Base-by-base conservation (phyloP, 2,113 vertebrate genomes). In the Camelus bactrianus region DNA sequence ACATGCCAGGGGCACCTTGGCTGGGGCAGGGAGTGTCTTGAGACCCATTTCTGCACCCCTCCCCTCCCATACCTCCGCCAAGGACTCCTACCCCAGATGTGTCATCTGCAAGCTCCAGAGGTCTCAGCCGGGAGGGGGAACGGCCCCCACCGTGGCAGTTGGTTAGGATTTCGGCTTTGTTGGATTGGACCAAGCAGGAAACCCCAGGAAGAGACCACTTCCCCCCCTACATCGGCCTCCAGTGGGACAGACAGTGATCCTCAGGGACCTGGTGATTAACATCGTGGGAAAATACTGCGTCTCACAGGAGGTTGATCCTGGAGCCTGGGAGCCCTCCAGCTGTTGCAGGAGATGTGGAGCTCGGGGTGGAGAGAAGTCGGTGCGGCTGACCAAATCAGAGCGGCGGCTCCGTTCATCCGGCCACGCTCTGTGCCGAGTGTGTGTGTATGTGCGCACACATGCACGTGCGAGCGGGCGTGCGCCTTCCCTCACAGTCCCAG, bases 341-440 rank as follows among this genome's bases (percentile, higher is more conserved):
- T 46, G 50, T 2, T 10, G 60, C 20, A 17, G 54, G 50, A 46
- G 46, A 58, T 0, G 0, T 0, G 4, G 3, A 24, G 48, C 56
- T 13, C 14, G 0, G 14, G 48, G 56, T 12, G 35, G 54, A 62
- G 54, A 52, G 83, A 11, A 28, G 7, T 19, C 0, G 0, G 83
- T 1, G 28, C 64, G 16, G 79, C 48, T 35, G 30, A 20, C 20
- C 35, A 14, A 46, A 48, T 16, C 10, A 17, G 48, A 8, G 62
- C 5, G 1, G 52, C 0, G 26, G 80, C 28, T 30, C 38, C 1
- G 0, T 17, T 10, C 2, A 10, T 0, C 24, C 32, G 58, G 58
- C 20, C 50, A 35, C 0, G 13, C 60, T 17, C 15, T 69, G 19
- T 2, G 56, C 38, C 38, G 38, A 42, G 38, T 69, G 81, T 60